Evolutionary conservation across 2,113 vertebrate genomes (phyloP), one percentile per base, ranked within the genome.

Genomic region (Seriola quinqueradiata): DNA sequence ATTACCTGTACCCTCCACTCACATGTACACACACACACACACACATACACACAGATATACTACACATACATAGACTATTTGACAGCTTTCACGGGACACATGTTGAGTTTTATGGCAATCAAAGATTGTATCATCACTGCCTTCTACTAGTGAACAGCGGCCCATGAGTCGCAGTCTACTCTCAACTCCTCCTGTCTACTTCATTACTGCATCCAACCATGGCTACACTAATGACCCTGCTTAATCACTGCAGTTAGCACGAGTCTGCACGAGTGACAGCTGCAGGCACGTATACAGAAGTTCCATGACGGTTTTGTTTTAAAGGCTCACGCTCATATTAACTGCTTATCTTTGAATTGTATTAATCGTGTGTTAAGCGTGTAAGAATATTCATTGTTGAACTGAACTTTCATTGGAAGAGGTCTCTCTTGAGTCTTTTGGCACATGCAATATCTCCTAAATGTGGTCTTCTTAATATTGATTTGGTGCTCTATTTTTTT

Each of bases 1-100:
- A 93, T 94, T 93, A 94, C 87, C 77, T 88, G 88, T 67, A 78
- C 65, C 78, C 64, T 81, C 59, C 63, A 4, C 80, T 55, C 70
- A 68, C 73, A 19, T 64, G 50, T 70, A 74, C 59, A 70, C 75
- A 77, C 28, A 59, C 23, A 81, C 38, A 42, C 42, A 83, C 10
- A 44, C 54, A 66, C 42, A 77, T 21, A 60, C 5, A 71, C 14
- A 58, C 3, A 14, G 50, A 50, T 9, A 40, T 21, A 38, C 71
- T 57, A 40, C 61, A 60, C 21, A 63, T 13, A 65, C 23, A 59
- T 1, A 4, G 54, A 58, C 2, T 21, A 52, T 81, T 61, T 34
- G 66, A 82, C 68, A 79, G 75, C 25, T 77, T 71, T 70, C 13
- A 63, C 50, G 14, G 38, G 58, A 74, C 23, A 52, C 55, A 34